Conservation (phyloP, 2,113 vertebrate genomes). For the Sigmodon hispidus region DNA sequence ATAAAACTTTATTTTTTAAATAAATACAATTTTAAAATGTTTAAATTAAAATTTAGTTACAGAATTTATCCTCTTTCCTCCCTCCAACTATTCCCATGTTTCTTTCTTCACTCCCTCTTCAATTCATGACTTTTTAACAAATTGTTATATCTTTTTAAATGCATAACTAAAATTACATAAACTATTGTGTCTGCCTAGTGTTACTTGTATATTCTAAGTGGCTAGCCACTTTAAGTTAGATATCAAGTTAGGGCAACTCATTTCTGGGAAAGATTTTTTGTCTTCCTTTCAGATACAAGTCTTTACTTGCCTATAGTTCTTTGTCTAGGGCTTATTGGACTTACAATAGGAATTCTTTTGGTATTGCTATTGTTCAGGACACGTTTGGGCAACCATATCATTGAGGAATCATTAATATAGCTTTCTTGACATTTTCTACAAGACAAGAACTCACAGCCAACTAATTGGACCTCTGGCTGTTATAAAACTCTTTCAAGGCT, state of each 20-base stretch:
- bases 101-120: not conserved
- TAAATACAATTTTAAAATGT: not conserved
- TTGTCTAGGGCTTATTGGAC: not conserved
- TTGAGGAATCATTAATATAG: not conserved
- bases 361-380: not conserved
- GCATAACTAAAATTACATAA: not conserved
- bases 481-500: not conserved
- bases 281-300: not conserved
- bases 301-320: not conserved
- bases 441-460: no score
- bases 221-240: not conserved
- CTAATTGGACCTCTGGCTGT: not conserved
- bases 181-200: not conserved
- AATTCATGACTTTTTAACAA: not conserved
- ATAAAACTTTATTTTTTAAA: not conserved
- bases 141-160: not conserved
- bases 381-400: not conserved
- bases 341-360: not conserved
- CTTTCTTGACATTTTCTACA: not conserved
- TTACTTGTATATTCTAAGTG: not conserved
- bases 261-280: not conserved
- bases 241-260: not conserved
- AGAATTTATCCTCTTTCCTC: not conserved
- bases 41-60: not conserved
- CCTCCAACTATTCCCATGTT: not conserved